Evolutionary conservation across 2,888 invertebrate species (phyloP), one percentile per base, ranked within the genome.

Genomic region (Beris chalybata): DNA sequence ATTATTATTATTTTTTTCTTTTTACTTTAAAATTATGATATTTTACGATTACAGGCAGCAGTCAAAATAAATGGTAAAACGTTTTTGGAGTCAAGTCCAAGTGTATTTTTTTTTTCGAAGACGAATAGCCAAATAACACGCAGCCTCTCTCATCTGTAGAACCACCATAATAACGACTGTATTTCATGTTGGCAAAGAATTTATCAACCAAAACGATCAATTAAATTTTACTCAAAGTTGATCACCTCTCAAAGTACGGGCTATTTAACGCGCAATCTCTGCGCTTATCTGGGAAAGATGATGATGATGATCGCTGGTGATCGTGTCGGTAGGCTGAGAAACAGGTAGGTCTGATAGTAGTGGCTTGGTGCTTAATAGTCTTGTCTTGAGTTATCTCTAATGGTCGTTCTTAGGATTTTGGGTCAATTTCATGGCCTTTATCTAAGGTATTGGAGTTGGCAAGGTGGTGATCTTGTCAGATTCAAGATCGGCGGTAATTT

Each of bases 121-220:
- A 67, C 56, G 59, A 61, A 67, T 67, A 54, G 54, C 56, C 63
- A 48, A 44, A 65, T 7, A 58, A 63, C 68, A 68, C 68, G 68
- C 61, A 68, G 44, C 63, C 63, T 59, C 31, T 56, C 67, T 22
- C 29, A 31, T 31, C 54, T 11, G 12, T 4, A 7, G n/a, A 31
- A 12, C n/a, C n/a, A 29, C 13, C 31, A 76, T 74, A 76, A 74
- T 78, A 78, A 78, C 76, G 78, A 78, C 77, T 78, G 71, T 77
- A 78, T 78, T 77, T 77, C 78, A 78, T 78, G 78, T 76, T 76
- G 74, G 75, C 72, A 73, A 71, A 73, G 76, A 75, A 78, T 78
- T 78, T 77, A 78, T 78, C 78, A 78, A 61, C 61, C 73, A 74
- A 76, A 77, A 78, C 78, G 78, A 77, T 78, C 78, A 68, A 68